Conservation (phyloP, 1,140 invertebrate species). For the Brachionus plicatilis region DNA sequence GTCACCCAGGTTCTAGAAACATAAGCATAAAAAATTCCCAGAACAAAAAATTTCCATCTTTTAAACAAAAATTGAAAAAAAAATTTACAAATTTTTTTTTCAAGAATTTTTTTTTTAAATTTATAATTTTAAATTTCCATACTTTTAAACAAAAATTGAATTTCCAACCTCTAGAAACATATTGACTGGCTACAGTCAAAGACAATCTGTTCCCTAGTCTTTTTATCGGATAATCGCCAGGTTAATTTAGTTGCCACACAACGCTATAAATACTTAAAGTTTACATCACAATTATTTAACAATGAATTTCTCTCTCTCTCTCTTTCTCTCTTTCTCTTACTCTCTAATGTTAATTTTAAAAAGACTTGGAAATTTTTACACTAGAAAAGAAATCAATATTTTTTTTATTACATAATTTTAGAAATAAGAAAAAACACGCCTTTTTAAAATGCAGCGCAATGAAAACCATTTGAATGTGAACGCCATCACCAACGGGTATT, state of each 20-base stretch:
- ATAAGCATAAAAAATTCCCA: no score
- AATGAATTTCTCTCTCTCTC: neutral
- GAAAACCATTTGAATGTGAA: neutral
- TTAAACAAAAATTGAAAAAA: no score
- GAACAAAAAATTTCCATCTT: no score
- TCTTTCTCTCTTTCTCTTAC: neutral
- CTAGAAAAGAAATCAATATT: neutral
- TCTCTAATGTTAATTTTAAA: neutral
- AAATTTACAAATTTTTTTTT: neutral
- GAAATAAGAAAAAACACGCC: neutral
- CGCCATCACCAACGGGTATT: neutral
- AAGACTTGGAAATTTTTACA: neutral
- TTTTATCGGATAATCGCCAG: neutral
- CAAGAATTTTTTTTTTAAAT: no score
- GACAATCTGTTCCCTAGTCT: neutral
- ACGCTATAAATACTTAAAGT: neutral
- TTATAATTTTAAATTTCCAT: no score
- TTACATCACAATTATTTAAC: neutral
- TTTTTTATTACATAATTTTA: neutral
- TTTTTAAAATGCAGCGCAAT: constrained; percentile 1
- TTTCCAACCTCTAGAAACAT: neutral
- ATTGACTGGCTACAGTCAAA: neutral
- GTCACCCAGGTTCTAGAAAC: no score
- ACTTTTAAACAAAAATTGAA: no score
- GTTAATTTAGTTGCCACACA: neutral